Conservation (phyloP, 2,797 vertebrate genomes). For the Onychomys torridus region DNA sequence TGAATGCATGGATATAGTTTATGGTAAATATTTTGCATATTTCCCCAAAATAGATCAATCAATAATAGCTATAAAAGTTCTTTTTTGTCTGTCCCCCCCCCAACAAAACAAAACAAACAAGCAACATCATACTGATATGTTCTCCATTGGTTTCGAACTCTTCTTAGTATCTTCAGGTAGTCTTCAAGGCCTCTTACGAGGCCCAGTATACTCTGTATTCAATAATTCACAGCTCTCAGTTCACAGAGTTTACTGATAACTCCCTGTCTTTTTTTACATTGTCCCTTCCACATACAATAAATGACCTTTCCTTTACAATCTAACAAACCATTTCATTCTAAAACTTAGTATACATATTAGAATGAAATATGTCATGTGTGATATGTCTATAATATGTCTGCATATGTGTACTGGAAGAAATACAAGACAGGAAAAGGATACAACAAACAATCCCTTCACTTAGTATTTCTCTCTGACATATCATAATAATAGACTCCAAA, state of each 20-base stretch:
- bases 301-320: neutral
- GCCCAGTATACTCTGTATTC: neutral
- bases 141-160: neutral
- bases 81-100: neutral
- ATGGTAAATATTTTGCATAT: slow-evolving; percentile 28
- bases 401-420: neutral
- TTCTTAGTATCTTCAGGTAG: neutral
- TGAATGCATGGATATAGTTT: slow-evolving; percentile 3
- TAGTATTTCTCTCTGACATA: neutral
- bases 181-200: neutral
- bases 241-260: neutral
- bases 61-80: neutral
- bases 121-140: neutral
- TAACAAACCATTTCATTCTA: neutral
- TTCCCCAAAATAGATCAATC: slow-evolving; percentile 12
- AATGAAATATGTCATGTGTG: neutral
- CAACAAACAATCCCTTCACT: neutral
- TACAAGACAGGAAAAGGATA: neutral
- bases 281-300: neutral
- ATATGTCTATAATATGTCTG: neutral
- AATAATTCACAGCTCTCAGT: neutral
- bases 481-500: neutral
- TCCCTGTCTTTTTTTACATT: neutral
- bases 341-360: neutral
- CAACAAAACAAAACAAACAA: neutral